Conservation (phyloP, 2,113 vertebrate genomes). For the Parotia lawesii region DNA sequence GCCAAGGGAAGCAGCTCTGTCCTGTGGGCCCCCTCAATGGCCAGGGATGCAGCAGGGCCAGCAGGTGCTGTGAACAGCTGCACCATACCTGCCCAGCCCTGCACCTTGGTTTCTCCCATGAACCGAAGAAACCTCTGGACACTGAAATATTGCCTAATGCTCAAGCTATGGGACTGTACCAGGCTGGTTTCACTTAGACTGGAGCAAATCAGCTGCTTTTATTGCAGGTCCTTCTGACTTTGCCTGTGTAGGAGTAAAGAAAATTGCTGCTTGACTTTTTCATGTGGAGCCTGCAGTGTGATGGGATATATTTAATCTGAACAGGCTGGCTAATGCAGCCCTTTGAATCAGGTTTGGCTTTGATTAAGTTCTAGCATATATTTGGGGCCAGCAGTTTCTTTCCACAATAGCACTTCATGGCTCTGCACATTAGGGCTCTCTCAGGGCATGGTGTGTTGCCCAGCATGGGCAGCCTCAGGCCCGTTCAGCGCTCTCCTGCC, state of each 20-base stretch:
- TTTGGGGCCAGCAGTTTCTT: neutral
- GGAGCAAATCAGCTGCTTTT: neutral
- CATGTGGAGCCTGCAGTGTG: neutral
- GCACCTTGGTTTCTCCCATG: neutral
- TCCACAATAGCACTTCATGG: neutral
- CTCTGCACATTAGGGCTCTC: neutral
- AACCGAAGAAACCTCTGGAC: neutral
- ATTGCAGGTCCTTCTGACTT: neutral
- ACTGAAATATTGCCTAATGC: neutral
- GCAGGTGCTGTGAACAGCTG: neutral
- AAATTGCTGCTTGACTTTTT: constrained; percentile 24
- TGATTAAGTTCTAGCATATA: neutral
- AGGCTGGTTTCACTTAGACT: neutral
- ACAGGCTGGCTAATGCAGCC: neutral
- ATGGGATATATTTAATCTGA: constrained; percentile 6
- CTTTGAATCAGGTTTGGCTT: neutral
- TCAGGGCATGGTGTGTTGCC: neutral
- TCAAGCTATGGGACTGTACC: neutral
- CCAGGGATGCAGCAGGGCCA: neutral
- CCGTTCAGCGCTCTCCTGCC: neutral
- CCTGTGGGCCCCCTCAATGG: neutral
- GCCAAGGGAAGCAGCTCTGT: neutral
- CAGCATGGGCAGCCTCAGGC: neutral
- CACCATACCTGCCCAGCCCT: neutral
- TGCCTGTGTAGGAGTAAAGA: neutral